These are phyloP conservation scores for Daktulosphaira vitifoliae DNA, from an alignment of 1,140 invertebrate species.

Conservation along the genomic window DNA sequence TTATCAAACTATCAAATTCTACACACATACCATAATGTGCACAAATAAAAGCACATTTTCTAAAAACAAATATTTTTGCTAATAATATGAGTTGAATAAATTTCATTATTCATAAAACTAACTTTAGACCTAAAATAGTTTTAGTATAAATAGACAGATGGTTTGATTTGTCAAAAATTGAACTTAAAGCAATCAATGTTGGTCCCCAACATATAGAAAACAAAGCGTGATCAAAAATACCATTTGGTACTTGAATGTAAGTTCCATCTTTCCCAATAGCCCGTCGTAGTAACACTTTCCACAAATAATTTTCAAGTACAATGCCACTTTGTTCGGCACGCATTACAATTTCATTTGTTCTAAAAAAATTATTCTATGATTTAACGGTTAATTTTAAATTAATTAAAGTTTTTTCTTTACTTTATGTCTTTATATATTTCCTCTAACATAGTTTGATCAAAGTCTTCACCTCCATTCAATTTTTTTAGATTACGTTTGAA, in stretches of 20 bases:
- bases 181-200: constrained; percentile 83
- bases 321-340: constrained; percentile 93
- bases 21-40: constrained; percentile 79
- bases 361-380: constrained; percentile 43
- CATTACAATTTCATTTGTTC: constrained; percentile 97
- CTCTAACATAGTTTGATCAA: constrained; percentile 88
- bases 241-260: constrained; percentile 61
- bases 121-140: constrained; percentile 58
- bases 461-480: constrained; percentile 86
- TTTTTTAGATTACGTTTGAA: constrained; percentile 87
- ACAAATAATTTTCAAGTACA: constrained; percentile 93
- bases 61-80: constrained; percentile 40
- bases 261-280: constrained; percentile 62
- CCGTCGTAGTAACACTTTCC: constrained; percentile 85
- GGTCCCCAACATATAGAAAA: constrained; percentile 83
- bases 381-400: constrained; percentile 7
- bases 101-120: constrained; percentile 34
- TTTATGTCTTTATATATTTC: constrained; percentile 92
- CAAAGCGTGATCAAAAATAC: constrained; percentile 75
- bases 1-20: constrained; percentile 87
- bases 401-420: constrained; percentile 50
- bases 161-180: constrained; percentile 86
- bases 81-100: background rate
- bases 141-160: constrained; percentile 62
- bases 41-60: constrained; percentile 84